phyloP scores from a whole-genome alignment of 1,140 invertebrate species.

The Drosophila auraria region DNA sequence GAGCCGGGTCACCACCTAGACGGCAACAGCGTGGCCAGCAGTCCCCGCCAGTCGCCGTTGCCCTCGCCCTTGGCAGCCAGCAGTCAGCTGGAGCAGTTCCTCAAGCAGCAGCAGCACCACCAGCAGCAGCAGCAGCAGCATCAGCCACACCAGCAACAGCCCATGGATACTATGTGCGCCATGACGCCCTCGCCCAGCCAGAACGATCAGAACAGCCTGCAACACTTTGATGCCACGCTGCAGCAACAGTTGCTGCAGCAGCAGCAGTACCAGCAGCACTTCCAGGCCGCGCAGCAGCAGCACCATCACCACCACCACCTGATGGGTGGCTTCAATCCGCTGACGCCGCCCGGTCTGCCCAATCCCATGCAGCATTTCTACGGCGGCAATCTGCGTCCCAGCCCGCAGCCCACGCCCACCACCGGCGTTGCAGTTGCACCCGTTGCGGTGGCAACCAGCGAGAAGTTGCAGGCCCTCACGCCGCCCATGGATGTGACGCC shows the following conservation, averaged over 20 bases:
- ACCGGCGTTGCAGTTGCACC: conserved; percentile 4
- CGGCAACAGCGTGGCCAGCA: conserved; percentile 60
- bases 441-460: conserved; percentile 33
- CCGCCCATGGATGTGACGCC: conserved; percentile 85
- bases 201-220: conserved; percentile 85
- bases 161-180: conserved; percentile 75
- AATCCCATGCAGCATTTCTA: conserved; percentile 84
- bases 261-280: conserved; percentile 81
- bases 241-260: conserved; percentile 80
- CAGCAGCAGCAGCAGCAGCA: conserved; percentile 62
- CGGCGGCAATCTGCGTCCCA: conserved; percentile 84
- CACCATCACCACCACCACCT: conserved; percentile 71
- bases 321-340: conserved; percentile 83
- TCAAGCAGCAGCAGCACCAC: conserved; percentile 70
- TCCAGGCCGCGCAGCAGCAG: conserved; percentile 76
- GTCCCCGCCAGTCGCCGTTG: conserved; percentile 62
- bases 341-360: conserved; percentile 86
- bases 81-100: conserved; percentile 73
- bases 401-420: conserved; percentile 72
- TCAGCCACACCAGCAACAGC: conserved; percentile 42
- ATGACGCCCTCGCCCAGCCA: conserved; percentile 85
- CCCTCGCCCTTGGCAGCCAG: conserved; percentile 42
- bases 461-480: conserved; percentile 73
- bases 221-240: conserved; percentile 68
- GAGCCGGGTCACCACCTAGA: conserved; percentile 68